Evolutionary conservation across 2,113 vertebrate species (phyloP).

Genomic region (Phalacrocorax pelagicus): DNA sequence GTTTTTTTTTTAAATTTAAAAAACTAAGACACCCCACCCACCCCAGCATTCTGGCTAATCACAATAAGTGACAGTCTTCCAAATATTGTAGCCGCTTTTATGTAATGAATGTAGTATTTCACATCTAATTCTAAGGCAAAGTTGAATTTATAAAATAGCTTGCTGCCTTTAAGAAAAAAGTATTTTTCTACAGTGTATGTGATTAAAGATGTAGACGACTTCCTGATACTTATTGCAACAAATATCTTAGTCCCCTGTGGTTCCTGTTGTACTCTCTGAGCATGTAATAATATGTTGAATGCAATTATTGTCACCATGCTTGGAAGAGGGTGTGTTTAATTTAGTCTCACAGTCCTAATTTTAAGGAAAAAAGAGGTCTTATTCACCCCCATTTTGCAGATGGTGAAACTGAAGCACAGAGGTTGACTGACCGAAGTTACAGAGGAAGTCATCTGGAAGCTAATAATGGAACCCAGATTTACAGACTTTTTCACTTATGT

Average conservation of each 20-base stretch:
- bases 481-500: neutral
- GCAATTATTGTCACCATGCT: neutral
- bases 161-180: neutral
- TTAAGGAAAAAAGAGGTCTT: neutral
- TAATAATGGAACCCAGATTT: constrained; percentile 12
- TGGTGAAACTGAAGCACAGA: neutral
- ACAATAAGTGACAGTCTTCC: neutral
- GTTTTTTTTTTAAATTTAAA: too few relatives aligned
- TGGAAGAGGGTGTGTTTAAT: neutral
- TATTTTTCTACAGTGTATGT: neutral
- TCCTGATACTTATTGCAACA: neutral
- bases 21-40: too few relatives aligned
- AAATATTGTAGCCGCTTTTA: neutral
- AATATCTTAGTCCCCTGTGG: neutral
- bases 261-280: neutral
- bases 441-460: constrained; percentile 15
- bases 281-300: neutral
- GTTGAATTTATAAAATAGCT: neutral
- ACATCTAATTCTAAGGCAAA: neutral
- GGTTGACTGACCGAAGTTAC: neutral
- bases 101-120: neutral
- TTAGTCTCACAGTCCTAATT: neutral
- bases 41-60: neutral
- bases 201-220: neutral
- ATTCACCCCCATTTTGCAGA: neutral